phyloP scores from a whole-genome alignment of 2,113 vertebrate species.

The Corapipo altera region DNA sequence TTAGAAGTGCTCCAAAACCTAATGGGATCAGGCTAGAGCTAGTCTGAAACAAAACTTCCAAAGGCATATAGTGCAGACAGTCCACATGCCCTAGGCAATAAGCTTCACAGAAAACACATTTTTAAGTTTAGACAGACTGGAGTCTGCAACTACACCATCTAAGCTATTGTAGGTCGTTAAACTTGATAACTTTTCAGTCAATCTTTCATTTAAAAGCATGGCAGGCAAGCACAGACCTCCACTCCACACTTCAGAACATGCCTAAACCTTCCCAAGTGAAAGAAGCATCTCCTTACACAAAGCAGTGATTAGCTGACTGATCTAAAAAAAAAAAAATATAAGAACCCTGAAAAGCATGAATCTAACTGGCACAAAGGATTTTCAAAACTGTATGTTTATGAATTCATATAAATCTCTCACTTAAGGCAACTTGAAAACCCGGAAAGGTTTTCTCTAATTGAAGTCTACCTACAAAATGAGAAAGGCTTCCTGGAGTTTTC shows the following conservation, averaged over 20 bases:
- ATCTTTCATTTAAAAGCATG: neutral
- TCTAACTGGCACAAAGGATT: neutral
- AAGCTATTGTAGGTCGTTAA: neutral
- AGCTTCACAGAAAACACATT: neutral
- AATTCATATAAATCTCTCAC: neutral
- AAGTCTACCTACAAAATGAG: neutral
- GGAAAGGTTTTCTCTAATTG: neutral
- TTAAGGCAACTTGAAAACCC: neutral
- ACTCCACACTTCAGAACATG: neutral
- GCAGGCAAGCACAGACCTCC: neutral
- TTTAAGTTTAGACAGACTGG: neutral
- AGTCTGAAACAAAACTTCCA: neutral
- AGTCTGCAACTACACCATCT: neutral
- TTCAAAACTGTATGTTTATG: neutral
- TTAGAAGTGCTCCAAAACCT: neutral
- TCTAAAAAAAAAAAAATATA: neutral
- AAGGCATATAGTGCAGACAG: neutral
- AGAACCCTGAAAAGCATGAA: neutral
- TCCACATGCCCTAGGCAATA: neutral
- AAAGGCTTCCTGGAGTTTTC: neutral
- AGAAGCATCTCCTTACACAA: neutral
- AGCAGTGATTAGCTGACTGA: neutral
- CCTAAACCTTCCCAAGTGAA: neutral
- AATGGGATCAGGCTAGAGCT: neutral
- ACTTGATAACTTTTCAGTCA: neutral